Evolutionary conservation across 2,888 invertebrate species (phyloP), one percentile per base, ranked within the genome.

Genomic region (Amiota communis): DNA sequence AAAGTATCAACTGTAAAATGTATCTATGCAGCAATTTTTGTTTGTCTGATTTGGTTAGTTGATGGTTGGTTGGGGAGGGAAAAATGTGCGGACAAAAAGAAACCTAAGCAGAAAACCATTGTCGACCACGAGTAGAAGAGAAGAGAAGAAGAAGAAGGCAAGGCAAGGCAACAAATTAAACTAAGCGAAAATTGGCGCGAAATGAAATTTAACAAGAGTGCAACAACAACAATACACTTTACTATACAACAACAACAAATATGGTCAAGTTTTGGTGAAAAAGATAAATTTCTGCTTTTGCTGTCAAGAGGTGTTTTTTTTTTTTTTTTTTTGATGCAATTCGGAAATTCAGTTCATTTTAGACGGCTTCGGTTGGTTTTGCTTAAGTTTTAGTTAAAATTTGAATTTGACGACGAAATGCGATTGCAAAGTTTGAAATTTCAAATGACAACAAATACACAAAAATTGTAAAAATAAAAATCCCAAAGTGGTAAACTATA

Each of bases 201-300:
- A 68, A 68, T 68, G 51, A 68, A 68, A 68, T 68, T 68, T 68
- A 68, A 68, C 67, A 51, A 68, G 53, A 17, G 48, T 17, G n/a
- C 65, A 17, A 17, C 65, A 49, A 48, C 49, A 12, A 68, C 51
- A 51, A 68, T 13, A 64, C n/a, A 46, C 47, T n/a, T 11, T 13
- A 15, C 64, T 47, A 47, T 47, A 46, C 47, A 64, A 9, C 13
- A 47, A 46, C 64, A 64, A 64, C 48, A 15, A 10, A 46, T n/a
- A 15, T 17, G 3, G 13, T 15, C 63, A 63, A 36, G n/a, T 46
- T n/a, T 12, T 12, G 63, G 23, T 20, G 59, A 63, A 59, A 59
- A 59, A 59, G 63, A 63, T 63, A 63, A 63, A 63, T 63, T 63
- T 63, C 46, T 46, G 23, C 46, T 12, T 63, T 63, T 63, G n/a